Evolutionary conservation across 2,113 vertebrate species (phyloP).

Genomic region (Glaucidium brasilianum): DNA sequence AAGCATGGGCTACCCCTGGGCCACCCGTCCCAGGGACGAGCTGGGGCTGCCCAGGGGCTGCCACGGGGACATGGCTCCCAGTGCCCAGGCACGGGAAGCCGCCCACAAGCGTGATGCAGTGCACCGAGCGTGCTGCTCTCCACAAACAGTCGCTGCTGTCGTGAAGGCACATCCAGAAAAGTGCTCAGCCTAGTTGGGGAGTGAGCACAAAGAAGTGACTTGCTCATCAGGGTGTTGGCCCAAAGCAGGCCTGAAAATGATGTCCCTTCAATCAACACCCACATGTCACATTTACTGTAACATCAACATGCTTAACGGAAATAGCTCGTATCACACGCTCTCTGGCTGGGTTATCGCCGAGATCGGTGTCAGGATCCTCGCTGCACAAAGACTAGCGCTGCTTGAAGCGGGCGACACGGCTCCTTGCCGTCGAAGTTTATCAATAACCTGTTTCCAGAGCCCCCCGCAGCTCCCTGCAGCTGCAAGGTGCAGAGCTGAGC

Average conservation of each 20-base stretch:
- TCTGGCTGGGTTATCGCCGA: constrained; percentile 15
- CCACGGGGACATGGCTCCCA: background rate
- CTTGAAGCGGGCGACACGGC: background rate
- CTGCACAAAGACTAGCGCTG: constrained; percentile 50
- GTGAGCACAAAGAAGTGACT: background rate
- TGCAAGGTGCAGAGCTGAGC: background rate
- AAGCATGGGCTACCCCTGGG: background rate
- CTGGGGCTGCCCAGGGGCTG: background rate
- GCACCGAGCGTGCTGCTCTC: fast-evolving
- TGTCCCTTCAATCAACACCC: constrained; percentile 52
- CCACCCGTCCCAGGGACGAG: background rate
- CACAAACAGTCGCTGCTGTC: background rate
- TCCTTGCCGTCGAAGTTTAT: background rate
- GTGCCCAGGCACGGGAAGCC: background rate
- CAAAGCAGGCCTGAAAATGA: constrained; percentile 47
- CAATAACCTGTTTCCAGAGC: background rate
- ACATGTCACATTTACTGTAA: constrained; percentile 43
- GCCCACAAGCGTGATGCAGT: background rate
- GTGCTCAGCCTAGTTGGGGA: background rate
- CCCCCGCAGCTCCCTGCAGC: background rate
- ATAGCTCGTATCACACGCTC: background rate
- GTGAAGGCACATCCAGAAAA: background rate
- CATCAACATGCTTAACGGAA: constrained; percentile 41
- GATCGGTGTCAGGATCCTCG: constrained; percentile 24
- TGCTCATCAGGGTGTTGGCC: background rate